Evolutionary conservation across 1,140 invertebrate species (phyloP).

Genomic region (Sesamia nonagrioides): DNA sequence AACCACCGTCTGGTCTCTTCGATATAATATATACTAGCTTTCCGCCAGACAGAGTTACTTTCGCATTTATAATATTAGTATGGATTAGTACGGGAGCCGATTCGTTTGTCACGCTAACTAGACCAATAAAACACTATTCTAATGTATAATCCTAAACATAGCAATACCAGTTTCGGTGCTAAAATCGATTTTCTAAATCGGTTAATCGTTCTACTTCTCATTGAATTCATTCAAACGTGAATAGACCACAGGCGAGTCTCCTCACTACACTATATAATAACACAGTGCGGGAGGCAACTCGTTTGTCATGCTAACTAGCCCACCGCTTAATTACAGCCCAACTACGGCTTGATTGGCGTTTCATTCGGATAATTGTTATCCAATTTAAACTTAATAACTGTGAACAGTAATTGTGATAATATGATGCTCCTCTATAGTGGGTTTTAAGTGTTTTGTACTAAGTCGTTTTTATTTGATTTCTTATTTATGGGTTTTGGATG

Average conservation of each 20-base stretch:
- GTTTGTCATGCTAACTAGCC: constrained; percentile 62
- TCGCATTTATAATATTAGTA: too few species aligned
- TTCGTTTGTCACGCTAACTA: constrained; percentile 60
- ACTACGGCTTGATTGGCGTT: constrained; percentile 59
- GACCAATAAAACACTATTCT: neutral
- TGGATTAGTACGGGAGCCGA: constrained; percentile 12
- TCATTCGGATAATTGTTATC: constrained; percentile 60
- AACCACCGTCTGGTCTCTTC: neutral
- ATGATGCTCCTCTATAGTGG: constrained; percentile 21
- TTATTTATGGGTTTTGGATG: constrained; percentile 5
- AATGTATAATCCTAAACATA: too few species aligned
- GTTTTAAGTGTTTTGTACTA: constrained; percentile 31
- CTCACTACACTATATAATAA: constrained; percentile 38
- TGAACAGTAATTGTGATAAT: constrained; percentile 45
- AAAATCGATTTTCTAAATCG: constrained; percentile 51
- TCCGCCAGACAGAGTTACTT: too few species aligned
- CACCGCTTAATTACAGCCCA: constrained; percentile 57
- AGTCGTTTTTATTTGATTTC: neutral
- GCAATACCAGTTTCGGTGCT: too few species aligned
- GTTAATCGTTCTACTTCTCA: too few species aligned
- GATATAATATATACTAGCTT: too few species aligned
- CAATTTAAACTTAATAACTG: constrained; percentile 59
- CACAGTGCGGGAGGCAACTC: constrained; percentile 41
- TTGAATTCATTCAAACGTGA: constrained; percentile 13
- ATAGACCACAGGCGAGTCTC: constrained; percentile 8